A percentile compares a stretch with the other conserved stretches of the same genome.
These are phyloP conservation scores for Heterodera carotae DNA, from an alignment of 1,140 invertebrate species.

Conservation along the genomic window DNA sequence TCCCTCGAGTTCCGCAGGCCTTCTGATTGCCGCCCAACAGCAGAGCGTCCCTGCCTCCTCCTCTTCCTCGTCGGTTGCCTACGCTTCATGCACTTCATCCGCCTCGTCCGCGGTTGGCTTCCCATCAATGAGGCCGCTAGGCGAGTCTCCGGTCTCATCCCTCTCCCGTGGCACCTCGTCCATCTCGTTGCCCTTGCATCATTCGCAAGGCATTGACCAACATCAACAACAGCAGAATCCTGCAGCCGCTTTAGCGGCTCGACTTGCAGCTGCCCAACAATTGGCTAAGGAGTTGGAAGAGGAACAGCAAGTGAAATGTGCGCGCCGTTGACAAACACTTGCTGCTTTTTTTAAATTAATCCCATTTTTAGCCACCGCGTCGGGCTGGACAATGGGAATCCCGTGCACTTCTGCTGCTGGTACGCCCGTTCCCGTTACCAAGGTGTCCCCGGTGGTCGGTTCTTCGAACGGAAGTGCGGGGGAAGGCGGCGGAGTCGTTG, in stretches of 20 bases:
- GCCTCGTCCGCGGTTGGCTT: neutral
- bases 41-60: constrained; percentile 3
- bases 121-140: neutral
- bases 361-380: neutral
- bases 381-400: neutral
- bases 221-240: neutral
- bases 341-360: neutral
- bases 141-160: constrained; percentile 6
- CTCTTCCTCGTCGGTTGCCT: constrained; percentile 13
- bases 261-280: neutral
- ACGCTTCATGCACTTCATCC: constrained; percentile 25
- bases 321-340: neutral
- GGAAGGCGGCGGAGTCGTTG: neutral
- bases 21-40: constrained; percentile 25
- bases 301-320: neutral
- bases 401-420: constrained; percentile 1
- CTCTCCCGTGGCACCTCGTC: constrained; percentile 23
- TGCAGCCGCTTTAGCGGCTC: neutral
- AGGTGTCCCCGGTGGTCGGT: constrained; percentile 6
- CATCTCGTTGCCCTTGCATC: constrained; percentile 1
- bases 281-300: constrained; percentile 9
- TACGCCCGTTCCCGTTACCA: neutral
- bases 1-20: constrained; percentile 3
- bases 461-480: neutral
- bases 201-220: constrained; percentile 2